Percentiles rank a stretch among this genome's conserved stretches.
Evolutionary conservation across 2,888 invertebrate species (phyloP).

Genomic region (Lasioglossum vierecki): DNA sequence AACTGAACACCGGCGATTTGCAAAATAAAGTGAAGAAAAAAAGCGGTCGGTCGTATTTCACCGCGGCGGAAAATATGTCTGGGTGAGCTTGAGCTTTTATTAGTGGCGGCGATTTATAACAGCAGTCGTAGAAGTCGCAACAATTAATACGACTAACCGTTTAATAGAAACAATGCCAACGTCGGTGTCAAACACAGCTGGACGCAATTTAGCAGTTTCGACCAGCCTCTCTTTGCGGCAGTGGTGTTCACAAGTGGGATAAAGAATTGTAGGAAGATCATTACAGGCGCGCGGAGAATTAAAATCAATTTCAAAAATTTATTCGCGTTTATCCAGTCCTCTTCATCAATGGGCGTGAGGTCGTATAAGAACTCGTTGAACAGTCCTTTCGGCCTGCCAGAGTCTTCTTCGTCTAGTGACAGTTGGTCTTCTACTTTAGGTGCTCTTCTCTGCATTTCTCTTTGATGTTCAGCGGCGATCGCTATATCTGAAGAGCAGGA

Average conservation of each 20-base stretch:
- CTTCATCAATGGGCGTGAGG: constrained; percentile 77
- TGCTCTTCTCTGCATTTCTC: constrained; percentile 18
- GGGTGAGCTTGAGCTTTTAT: constrained; percentile 33
- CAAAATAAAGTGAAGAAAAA: constrained; percentile 1
- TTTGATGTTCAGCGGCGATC: constrained; percentile 74
- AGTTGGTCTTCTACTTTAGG: neutral
- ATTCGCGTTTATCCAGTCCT: constrained; percentile 82
- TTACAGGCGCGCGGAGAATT: constrained; percentile 85
- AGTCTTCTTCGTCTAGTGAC: constrained; percentile 10
- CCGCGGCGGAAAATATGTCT: constrained; percentile 30
- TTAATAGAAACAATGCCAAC: constrained; percentile 81
- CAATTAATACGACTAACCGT: constrained; percentile 72
- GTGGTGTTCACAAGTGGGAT: constrained; percentile 86
- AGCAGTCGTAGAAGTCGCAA: constrained; percentile 34
- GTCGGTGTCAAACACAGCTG: constrained; percentile 85
- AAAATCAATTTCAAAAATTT: constrained; percentile 79
- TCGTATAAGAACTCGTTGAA: constrained; percentile 80
- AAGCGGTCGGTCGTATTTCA: constrained; percentile 28
- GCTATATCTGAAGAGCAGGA: constrained; percentile 75
- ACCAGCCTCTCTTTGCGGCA: constrained; percentile 86
- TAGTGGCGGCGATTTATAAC: constrained; percentile 44
- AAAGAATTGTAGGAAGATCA: constrained; percentile 85
- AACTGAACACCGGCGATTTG: constrained; percentile 14
- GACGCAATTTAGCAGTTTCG: constrained; percentile 85
- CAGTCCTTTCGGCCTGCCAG: constrained; percentile 74